Conservation (phyloP, 2,888 invertebrate species). For the Anodontia alba region DNA sequence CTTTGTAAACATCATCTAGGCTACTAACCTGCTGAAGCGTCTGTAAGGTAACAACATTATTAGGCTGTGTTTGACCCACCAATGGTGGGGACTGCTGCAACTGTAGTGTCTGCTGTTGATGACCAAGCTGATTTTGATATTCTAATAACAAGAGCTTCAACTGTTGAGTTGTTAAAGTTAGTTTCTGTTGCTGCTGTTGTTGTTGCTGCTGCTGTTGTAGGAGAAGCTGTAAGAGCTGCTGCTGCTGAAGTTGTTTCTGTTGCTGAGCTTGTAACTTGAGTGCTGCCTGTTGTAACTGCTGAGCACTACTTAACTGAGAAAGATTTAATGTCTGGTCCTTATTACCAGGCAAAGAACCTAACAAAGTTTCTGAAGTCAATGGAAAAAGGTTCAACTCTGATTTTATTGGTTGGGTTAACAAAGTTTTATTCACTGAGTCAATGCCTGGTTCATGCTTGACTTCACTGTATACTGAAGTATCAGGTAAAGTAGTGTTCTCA, state of each 20-base stretch:
- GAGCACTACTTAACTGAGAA: constrained; percentile 59
- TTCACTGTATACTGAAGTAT: constrained; percentile 2
- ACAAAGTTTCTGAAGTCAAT: constrained; percentile 46
- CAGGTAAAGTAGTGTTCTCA: not conserved
- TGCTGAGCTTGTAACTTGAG: constrained; percentile 64
- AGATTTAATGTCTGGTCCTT: constrained; percentile 48
- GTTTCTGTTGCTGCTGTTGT: constrained; percentile 60
- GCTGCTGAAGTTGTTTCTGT: constrained; percentile 67
- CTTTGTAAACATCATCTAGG: no score
- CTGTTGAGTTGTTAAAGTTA: constrained; percentile 68
- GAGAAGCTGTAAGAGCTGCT: constrained; percentile 65
- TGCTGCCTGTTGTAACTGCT: constrained; percentile 68
- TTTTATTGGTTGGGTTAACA: constrained; percentile 47
- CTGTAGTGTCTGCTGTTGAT: constrained; percentile 24
- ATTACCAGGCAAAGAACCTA: constrained; percentile 32
- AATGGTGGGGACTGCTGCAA: constrained; percentile 31
- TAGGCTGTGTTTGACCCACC: not conserved
- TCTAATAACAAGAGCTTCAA: constrained; percentile 74
- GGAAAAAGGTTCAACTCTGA: constrained; percentile 57
- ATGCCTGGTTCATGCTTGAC: constrained; percentile 43
- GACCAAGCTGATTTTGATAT: constrained; percentile 49
- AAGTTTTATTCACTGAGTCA: constrained; percentile 43
- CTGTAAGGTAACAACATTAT: constrained; percentile 9
- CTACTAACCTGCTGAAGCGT: constrained; percentile 8
- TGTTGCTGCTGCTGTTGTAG: constrained; percentile 66